These are phyloP conservation scores for Pipistrellus pipistrellus DNA, from an alignment of 2,797 vertebrate species.

Conservation along the genomic window DNA sequence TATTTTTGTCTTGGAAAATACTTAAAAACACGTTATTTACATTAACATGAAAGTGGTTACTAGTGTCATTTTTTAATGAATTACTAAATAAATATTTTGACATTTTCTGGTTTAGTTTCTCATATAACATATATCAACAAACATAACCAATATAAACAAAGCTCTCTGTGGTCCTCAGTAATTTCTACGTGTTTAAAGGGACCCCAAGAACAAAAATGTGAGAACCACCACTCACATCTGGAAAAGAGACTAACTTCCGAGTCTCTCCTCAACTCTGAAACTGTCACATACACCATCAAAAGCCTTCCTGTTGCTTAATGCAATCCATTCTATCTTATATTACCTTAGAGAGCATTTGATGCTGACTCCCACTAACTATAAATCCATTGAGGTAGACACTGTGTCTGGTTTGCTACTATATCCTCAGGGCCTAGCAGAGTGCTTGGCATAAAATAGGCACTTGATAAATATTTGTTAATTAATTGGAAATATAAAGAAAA, in stretches of 20 bases:
- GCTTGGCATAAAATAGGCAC: not conserved
- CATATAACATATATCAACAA: not conserved
- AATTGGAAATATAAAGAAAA: constrained; percentile 54
- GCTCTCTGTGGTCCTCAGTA: not conserved
- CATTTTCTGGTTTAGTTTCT: constrained; percentile 19
- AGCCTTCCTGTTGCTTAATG: not conserved
- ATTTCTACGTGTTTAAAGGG: constrained; percentile 15
- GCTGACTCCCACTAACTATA: not conserved
- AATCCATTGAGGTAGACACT: not conserved
- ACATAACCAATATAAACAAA: constrained; percentile 27
- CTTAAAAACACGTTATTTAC: constrained; percentile 22
- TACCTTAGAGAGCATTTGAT: not conserved
- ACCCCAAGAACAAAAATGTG: constrained; percentile 4
- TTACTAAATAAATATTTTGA: not conserved
- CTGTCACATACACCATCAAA: not conserved
- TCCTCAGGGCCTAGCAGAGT: not conserved
- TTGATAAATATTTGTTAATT: not conserved
- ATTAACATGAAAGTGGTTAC: not conserved
- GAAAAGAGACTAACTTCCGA: not conserved
- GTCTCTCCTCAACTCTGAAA: constrained; percentile 5
- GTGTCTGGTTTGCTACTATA: not conserved
- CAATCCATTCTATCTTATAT: not conserved
- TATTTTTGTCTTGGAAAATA: not conserved
- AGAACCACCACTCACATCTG: not conserved
- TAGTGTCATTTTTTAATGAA: constrained; percentile 41